Base-by-base conservation (phyloP, 2,113 vertebrate genomes). In the Brienomyrus longianalis region DNA sequence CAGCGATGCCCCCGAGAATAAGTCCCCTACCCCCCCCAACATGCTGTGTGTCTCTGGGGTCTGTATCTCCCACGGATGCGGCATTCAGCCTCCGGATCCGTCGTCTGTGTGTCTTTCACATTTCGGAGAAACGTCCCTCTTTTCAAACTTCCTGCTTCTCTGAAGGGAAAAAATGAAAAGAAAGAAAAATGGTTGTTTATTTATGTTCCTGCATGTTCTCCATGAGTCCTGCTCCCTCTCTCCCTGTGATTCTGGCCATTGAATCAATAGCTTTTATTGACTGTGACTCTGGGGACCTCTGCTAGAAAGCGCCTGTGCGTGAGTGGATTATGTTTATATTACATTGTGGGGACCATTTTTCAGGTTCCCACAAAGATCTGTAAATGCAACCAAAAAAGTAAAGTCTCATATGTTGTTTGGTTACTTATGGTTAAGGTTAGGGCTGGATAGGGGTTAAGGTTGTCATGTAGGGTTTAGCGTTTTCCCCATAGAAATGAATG, bases 241-340 rank as follows among this genome's bases (percentile, higher is more conserved):
- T 93, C 89, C 47, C 85, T 89, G 89, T 93, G 92, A 94, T 94
- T 93, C 92, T 92, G 94, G 94, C 94, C 94, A 94, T 93, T 95
- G 94, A 93, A 94, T 93, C 89, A 92, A 94, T 94, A 95, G 95
- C 94, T 95, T 95, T 95, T 95, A 95, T 95, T 87, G 94, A 95
- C 95, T 95, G 94, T 94, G 95, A 23, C 39, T 39, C 39, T 39
- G 39, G 39, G 39, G 39, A 39, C 39, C 39, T 39, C 39, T 39
- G 39, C 39, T 39, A 39, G 1, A 39, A 39, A 39, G 39, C 39
- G 39, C 39, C 39, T 39, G 39, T 39, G 39, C 2, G 39, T 39
- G 39, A 39, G 39, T 39, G 39, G 39, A 39, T 39, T 39, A 39
- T 39, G 39, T 39, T 39, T 39, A 39, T 39, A 2, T 39, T 39